These are phyloP conservation scores for Centropyge bicolor DNA, from an alignment of 2,797 vertebrate species.

Conservation along the genomic window DNA sequence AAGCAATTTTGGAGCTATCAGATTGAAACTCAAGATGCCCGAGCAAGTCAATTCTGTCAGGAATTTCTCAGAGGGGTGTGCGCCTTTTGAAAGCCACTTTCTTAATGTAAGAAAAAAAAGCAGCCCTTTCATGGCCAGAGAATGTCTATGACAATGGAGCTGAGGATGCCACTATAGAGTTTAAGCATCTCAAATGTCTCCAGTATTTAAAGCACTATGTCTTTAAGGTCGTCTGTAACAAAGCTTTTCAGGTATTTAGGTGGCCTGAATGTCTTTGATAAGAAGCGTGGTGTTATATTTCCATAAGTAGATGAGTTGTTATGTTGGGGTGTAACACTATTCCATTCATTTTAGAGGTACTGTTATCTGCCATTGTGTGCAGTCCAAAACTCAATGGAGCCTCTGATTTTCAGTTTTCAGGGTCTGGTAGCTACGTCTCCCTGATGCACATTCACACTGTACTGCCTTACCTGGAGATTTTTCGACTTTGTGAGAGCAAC, in stretches of 20 bases:
- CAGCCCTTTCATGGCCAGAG: constrained; percentile 53
- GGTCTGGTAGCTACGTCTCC: constrained; percentile 48
- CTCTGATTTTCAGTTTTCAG: constrained; percentile 54
- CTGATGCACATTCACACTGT: constrained; percentile 16
- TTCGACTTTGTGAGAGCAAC: constrained; percentile 35
- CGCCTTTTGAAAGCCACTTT: constrained; percentile 69
- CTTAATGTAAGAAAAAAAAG: constrained; percentile 48
- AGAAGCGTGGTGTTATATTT: constrained; percentile 60
- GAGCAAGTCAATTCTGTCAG: constrained; percentile 76
- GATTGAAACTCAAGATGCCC: constrained; percentile 83
- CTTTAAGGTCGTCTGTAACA: constrained; percentile 54
- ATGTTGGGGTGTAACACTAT: constrained; percentile 54
- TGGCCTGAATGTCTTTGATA: constrained; percentile 59
- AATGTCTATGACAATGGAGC: constrained; percentile 52
- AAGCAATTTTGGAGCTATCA: constrained; percentile 82
- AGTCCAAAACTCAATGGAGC: constrained; percentile 52
- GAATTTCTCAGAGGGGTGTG: constrained; percentile 71
- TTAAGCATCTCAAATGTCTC: constrained; percentile 68
- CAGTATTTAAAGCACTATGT: constrained; percentile 42
- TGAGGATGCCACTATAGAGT: constrained; percentile 62
- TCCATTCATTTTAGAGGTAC: constrained; percentile 43
- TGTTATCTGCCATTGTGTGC: constrained; percentile 48
- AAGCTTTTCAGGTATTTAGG: constrained; percentile 55
- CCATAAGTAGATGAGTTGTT: constrained; percentile 56
- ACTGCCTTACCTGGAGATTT: constrained; percentile 33